Conservation (phyloP, 2,888 invertebrate species). For the Alentia gelatinosa region DNA sequence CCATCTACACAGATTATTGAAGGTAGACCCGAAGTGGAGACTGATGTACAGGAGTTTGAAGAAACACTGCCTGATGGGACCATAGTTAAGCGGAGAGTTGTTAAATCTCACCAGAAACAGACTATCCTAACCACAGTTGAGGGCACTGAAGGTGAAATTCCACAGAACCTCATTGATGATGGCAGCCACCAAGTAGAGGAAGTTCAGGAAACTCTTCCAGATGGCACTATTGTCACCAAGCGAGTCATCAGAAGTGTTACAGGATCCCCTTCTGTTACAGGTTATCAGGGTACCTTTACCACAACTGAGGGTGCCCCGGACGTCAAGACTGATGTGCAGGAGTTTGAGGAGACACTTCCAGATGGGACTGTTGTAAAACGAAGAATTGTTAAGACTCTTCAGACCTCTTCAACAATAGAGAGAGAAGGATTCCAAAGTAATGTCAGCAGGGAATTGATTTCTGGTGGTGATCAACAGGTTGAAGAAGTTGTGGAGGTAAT, state of each 20-base stretch:
- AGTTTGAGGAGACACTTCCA: slow-evolving; percentile 62
- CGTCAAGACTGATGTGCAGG: slow-evolving; percentile 52
- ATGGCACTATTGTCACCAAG: slow-evolving; percentile 70
- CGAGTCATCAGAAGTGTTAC: not conserved
- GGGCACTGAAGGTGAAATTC: slow-evolving; percentile 64
- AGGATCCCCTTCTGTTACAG: not conserved
- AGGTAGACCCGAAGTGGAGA: slow-evolving; percentile 63
- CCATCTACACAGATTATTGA: not conserved
- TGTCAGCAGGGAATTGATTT: too few species aligned
- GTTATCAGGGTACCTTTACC: too few species aligned
- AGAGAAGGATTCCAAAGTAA: not conserved
- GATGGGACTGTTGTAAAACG: slow-evolving; percentile 72
- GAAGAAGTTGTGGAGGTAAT: slow-evolving; percentile 43
- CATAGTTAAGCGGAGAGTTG: slow-evolving; percentile 67
- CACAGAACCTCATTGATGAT: not conserved
- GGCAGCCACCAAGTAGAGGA: slow-evolving; percentile 49
- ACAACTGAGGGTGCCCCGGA: not conserved
- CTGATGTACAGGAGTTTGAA: slow-evolving; percentile 65
- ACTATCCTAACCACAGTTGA: slow-evolving; percentile 67
- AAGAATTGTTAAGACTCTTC: slow-evolving; percentile 69
- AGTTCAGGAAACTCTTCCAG: slow-evolving; percentile 66
- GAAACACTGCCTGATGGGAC: slow-evolving; percentile 66
- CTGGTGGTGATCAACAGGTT: not conserved
- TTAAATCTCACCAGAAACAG: slow-evolving; percentile 70
- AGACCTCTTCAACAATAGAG: slow-evolving; percentile 62